Evolutionary conservation across 1,140 invertebrate genomes (phyloP).

Genomic region (Pteromalus puparum): DNA sequence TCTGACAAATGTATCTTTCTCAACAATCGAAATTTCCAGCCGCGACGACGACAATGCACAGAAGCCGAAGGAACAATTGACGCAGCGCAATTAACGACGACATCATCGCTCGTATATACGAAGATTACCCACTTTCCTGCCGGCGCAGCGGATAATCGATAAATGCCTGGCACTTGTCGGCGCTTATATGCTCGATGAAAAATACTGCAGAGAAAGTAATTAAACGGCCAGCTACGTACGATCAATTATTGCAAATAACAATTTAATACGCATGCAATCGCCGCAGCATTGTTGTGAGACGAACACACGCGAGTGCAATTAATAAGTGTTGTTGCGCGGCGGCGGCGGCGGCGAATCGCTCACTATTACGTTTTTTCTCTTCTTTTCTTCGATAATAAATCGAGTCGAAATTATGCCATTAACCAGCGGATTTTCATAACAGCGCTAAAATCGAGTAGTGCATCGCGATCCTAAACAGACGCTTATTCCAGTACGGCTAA

Average conservation of each 20-base stretch:
- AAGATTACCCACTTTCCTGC: slow-evolving; percentile 50
- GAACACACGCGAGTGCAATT: background rate
- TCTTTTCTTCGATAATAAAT: background rate
- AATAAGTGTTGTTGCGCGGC: slow-evolving; percentile 9
- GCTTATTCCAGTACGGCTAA: background rate
- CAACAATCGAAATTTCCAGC: background rate
- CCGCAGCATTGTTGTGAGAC: background rate
- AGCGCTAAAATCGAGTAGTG: background rate
- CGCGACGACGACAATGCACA: background rate
- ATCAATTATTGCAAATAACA: slow-evolving; percentile 16
- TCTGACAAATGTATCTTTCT: background rate
- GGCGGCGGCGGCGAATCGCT: background rate
- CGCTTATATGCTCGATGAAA: background rate
- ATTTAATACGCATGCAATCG: slow-evolving; percentile 4
- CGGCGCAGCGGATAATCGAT: slow-evolving; percentile 22
- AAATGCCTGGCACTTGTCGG: slow-evolving; percentile 25
- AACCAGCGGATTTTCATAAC: background rate
- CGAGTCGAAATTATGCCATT: slow-evolving; percentile 11
- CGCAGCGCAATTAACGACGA: slow-evolving; percentile 51
- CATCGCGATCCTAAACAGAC: background rate
- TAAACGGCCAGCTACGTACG: background rate
- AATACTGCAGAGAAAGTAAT: slow-evolving; percentile 35
- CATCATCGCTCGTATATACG: slow-evolving; percentile 47
- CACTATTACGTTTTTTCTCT: background rate
- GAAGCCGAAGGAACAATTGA: slow-evolving; percentile 9